Evolutionary conservation across 2,797 vertebrate species (phyloP).

Genomic region (Passerculus sandwichensis): DNA sequence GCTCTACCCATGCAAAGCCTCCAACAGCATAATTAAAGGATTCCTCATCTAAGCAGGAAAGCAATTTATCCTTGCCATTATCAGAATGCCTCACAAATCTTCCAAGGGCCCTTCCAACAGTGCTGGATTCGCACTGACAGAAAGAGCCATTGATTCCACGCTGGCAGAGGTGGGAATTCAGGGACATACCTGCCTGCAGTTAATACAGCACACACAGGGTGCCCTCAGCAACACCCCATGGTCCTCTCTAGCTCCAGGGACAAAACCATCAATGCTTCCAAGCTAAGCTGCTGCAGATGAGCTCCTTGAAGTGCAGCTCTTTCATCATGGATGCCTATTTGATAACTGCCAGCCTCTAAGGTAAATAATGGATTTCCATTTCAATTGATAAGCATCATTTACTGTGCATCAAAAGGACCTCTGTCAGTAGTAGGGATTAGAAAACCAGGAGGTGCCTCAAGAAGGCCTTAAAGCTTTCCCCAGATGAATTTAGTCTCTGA

Average conservation of each 20-base stretch:
- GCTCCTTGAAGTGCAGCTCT: slow-evolving; percentile 11
- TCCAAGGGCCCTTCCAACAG: not conserved
- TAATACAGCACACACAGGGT: not conserved
- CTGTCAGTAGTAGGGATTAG: not conserved
- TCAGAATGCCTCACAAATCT: slow-evolving; percentile 12
- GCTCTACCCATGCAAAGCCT: not conserved
- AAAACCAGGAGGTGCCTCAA: not conserved
- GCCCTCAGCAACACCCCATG: not conserved
- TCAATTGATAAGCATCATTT: not conserved
- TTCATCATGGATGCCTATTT: not conserved
- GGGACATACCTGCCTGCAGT: rapidly evolving
- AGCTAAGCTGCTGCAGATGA: not conserved
- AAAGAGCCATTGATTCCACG: not conserved
- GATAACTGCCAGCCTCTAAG: not conserved
- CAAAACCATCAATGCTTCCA: not conserved
- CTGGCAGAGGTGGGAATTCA: not conserved
- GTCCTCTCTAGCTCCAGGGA: not conserved
- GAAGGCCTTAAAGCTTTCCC: slow-evolving; percentile 6
- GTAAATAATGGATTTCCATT: slow-evolving; percentile 37
- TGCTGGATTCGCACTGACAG: not conserved
- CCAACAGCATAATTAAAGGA: not conserved
- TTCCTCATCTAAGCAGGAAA: not conserved
- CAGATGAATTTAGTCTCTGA: not conserved
- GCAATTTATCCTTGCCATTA: slow-evolving; percentile 12
- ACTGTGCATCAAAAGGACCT: slow-evolving; percentile 7